phyloP scores from a whole-genome alignment of 2,888 invertebrate genomes.

The Ochlodes sylvanus region DNA sequence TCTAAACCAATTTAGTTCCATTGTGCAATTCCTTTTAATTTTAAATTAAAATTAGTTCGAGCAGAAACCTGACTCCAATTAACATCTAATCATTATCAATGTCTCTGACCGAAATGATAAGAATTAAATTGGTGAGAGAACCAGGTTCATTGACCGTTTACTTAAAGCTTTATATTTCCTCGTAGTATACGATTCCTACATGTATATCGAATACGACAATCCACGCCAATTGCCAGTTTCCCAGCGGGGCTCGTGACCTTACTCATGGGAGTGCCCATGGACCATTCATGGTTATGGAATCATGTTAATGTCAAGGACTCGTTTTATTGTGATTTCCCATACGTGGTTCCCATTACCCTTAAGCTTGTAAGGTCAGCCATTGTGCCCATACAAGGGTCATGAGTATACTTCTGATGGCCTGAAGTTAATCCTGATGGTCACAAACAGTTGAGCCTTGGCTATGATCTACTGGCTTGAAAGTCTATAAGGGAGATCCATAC shows the following conservation, averaged over 20 bases:
- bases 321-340: slow-evolving; percentile 26
- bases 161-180: background rate
- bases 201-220: slow-evolving; percentile 43
- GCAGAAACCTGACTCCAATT: no score
- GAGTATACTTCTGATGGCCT: background rate
- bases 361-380: slow-evolving; percentile 1
- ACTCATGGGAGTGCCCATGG: slow-evolving; percentile 46
- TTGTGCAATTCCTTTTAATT: no score
- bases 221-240: slow-evolving; percentile 57
- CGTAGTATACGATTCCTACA: slow-evolving; percentile 17
- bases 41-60: no score
- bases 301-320: slow-evolving; percentile 59
- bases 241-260: slow-evolving; percentile 48
- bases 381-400: background rate
- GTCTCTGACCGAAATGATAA: no score
- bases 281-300: slow-evolving; percentile 34
- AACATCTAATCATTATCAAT: no score
- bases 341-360: background rate
- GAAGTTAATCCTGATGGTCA: background rate
- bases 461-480: background rate
- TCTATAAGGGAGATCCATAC: no score
- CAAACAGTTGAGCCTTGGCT: background rate
- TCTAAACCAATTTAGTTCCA: no score
- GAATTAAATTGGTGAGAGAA: background rate
- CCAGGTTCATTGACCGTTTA: background rate